phyloP scores from a whole-genome alignment of 2,113 vertebrate species.

The Caranx ignobilis region DNA sequence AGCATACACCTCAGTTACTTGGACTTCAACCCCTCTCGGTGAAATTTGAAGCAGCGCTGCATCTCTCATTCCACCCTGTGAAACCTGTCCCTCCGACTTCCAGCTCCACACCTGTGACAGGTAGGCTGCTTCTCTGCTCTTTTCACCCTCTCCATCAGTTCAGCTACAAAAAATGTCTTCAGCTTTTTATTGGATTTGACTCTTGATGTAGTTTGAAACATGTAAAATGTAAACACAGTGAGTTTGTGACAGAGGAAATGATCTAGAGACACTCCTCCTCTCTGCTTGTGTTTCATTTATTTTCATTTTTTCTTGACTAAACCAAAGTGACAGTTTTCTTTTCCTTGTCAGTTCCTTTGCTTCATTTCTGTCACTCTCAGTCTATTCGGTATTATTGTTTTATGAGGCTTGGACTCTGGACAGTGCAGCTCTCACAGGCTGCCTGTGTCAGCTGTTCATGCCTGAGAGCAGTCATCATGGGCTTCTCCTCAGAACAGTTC shows the following conservation, averaged over 20 bases:
- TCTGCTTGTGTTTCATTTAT: background rate
- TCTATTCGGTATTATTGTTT: constrained; percentile 50
- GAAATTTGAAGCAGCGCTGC: constrained; percentile 65
- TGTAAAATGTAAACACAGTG: background rate
- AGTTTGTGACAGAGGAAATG: background rate
- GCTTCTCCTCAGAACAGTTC: background rate
- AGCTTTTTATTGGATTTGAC: background rate
- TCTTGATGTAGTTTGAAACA: background rate
- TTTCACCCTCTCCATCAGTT: background rate
- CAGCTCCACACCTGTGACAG: constrained; percentile 36
- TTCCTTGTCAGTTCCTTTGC: background rate
- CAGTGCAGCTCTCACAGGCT: constrained; percentile 25
- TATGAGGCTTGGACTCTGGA: constrained; percentile 69
- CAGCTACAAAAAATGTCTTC: background rate
- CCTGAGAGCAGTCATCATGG: background rate
- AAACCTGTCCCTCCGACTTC: constrained; percentile 21
- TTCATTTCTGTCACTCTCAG: background rate
- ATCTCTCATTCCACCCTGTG: constrained; percentile 57
- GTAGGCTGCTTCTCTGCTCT: constrained; percentile 47
- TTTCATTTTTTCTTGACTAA: background rate
- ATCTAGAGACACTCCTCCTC: background rate
- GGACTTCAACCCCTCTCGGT: constrained; percentile 81
- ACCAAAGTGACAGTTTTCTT: background rate
- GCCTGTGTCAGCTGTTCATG: constrained; percentile 22
- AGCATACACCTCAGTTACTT: constrained; percentile 43